phyloP scores from a whole-genome alignment of 2,888 invertebrate genomes.

The Corbicula japonica region DNA sequence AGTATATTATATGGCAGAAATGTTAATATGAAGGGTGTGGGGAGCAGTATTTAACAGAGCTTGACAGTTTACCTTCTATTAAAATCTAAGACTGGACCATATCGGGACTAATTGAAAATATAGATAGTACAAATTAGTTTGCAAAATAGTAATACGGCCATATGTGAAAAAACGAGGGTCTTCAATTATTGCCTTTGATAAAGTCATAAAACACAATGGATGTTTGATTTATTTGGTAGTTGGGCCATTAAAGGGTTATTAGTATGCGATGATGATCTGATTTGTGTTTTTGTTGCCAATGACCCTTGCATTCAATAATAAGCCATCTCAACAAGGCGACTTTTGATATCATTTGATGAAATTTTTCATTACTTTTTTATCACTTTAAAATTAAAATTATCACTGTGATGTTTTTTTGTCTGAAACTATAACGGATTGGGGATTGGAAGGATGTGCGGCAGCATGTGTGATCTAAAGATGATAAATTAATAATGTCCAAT shows the following conservation, averaged over 20 bases:
- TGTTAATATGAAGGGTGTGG: too few species aligned
- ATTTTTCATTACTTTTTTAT: too few species aligned
- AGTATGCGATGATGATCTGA: constrained; percentile 20
- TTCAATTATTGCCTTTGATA: constrained; percentile 20
- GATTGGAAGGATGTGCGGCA: too few species aligned
- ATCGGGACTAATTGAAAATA: constrained; percentile 35
- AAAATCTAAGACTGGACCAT: too few species aligned
- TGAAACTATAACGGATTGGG: too few species aligned
- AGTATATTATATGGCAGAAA: too few species aligned
- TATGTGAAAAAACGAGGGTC: constrained; percentile 27
- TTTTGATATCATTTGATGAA: too few species aligned
- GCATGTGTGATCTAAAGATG: too few species aligned
- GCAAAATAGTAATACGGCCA: constrained; percentile 16
- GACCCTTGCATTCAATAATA: constrained; percentile 16
- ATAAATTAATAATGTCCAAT: too few species aligned
- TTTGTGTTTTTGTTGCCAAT: constrained; percentile 27
- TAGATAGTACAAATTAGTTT: constrained; percentile 20
- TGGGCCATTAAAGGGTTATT: constrained; percentile 22
- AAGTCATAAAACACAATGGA: constrained; percentile 27
- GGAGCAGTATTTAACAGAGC: too few species aligned
- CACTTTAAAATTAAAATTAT: constrained; percentile 8
- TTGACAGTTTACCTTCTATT: too few species aligned
- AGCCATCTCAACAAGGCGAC: too few species aligned
- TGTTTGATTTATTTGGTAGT: constrained; percentile 19
- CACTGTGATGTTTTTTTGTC: background rate